These are phyloP conservation scores for Callipepla californica DNA, from an alignment of 2,113 vertebrate species.

Conservation along the genomic window DNA sequence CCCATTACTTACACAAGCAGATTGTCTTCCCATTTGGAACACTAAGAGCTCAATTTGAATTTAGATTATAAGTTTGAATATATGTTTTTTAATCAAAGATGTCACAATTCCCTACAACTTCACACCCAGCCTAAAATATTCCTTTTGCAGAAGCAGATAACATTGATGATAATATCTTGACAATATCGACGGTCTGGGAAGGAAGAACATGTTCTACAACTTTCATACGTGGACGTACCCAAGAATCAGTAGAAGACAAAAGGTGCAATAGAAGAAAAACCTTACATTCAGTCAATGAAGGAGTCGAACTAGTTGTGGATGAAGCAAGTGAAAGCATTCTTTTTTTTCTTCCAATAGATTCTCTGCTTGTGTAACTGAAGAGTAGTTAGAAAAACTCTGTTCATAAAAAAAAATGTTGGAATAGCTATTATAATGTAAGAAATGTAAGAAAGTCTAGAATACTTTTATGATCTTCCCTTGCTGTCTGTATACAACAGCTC, in stretches of 20 bases:
- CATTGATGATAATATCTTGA: background rate
- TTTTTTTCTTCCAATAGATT: background rate
- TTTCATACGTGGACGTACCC: background rate
- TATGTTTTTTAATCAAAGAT: background rate
- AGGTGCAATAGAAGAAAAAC: background rate
- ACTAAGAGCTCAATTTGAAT: background rate
- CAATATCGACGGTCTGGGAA: background rate
- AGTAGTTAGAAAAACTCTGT: background rate
- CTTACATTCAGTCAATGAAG: background rate
- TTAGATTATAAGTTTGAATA: background rate
- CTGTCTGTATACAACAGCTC: background rate
- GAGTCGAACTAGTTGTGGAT: background rate
- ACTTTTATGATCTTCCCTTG: background rate
- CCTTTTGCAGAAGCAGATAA: background rate
- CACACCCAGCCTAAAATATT: background rate
- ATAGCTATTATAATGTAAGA: background rate
- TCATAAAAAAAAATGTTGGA: background rate
- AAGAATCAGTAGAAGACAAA: background rate
- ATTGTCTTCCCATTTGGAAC: background rate
- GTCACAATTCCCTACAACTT: background rate
- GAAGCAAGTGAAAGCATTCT: background rate
- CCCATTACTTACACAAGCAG: background rate
- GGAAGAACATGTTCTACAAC: background rate
- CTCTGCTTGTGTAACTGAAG: background rate
- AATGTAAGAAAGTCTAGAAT: background rate